Base-by-base conservation (phyloP, 1,140 invertebrate genomes). In the Cotesia vestalis region DNA sequence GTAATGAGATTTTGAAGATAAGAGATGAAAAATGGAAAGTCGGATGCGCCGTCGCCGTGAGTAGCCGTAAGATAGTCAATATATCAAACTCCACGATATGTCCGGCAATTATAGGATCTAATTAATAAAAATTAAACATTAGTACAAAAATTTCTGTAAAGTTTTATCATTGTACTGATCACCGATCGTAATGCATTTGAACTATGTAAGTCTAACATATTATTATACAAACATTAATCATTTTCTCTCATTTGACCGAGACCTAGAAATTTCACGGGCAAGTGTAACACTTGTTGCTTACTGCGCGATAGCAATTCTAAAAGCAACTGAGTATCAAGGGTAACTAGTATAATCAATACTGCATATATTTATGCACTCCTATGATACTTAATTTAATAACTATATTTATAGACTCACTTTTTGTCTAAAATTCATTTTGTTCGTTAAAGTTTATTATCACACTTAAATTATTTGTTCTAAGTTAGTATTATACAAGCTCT, bases 11-110 rank as follows among this genome's bases (percentile, higher is more conserved):
- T 46, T 46, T 57, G n/a, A n/a, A 6, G 53, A 57, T 14, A 53
- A n/a, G 55, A 4, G 60, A 34, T 53, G 40, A 59, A 27, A 52
- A 52, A 46, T 52, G 36, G 60, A 72, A 46, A 46, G n/a, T 38
- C 20, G 57, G 11, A 17, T 38, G 70, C 70, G 63, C 70, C 70
- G 70, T 66, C 70, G 70, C 70, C 51, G 36, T 60, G 40, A 46
- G 40, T 46, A 11, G 5, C 40, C 11, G 40, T 46, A 0, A 40
- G 36, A 40, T 66, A 68, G 61, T 76, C 73, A 69, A 76, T 78
- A 78, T 11, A 46, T 46, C 6, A 46, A 75, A 75, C 69, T 68
- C 73, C 72, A 55, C 40, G 38, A 52, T 51, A 73, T 73, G 69
- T 75, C 71, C 71, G 66, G 70, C 40, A 46, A 46, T 46, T 46